phyloP scores from a whole-genome alignment of 2,113 vertebrate genomes.

The Benitochromis conjunctus region DNA sequence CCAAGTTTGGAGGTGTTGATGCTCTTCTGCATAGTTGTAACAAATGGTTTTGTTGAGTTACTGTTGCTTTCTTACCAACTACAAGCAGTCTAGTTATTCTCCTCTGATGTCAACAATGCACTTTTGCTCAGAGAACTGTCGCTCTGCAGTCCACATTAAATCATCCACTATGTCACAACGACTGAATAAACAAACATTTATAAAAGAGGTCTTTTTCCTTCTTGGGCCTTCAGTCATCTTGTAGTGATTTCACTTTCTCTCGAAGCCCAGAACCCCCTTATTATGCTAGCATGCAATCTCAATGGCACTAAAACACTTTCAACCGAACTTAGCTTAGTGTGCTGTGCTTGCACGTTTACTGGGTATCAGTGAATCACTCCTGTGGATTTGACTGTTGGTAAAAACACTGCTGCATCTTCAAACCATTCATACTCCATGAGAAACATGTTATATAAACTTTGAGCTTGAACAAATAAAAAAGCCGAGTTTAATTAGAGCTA shows the following conservation, averaged over 20 bases:
- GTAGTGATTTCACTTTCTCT: background rate
- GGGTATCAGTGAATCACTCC: background rate
- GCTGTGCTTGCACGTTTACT: background rate
- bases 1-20: background rate
- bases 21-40: background rate
- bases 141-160: background rate
- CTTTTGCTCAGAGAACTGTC: background rate
- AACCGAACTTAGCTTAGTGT: background rate
- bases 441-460: background rate
- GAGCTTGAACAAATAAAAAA: background rate
- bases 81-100: background rate
- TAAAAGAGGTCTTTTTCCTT: background rate
- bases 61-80: background rate
- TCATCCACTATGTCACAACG: background rate
- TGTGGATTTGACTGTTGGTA: background rate
- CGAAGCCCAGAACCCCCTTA: background rate
- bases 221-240: background rate
- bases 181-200: background rate
- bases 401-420: background rate
- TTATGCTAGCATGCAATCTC: background rate
- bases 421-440: background rate
- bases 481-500: background rate
- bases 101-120: background rate
- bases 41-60: background rate
- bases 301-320: background rate